Percentiles rank a stretch among this genome's conserved stretches.
Evolutionary conservation across 1,140 invertebrate genomes (phyloP).

Genomic region (Melipona quadrifasciata): DNA sequence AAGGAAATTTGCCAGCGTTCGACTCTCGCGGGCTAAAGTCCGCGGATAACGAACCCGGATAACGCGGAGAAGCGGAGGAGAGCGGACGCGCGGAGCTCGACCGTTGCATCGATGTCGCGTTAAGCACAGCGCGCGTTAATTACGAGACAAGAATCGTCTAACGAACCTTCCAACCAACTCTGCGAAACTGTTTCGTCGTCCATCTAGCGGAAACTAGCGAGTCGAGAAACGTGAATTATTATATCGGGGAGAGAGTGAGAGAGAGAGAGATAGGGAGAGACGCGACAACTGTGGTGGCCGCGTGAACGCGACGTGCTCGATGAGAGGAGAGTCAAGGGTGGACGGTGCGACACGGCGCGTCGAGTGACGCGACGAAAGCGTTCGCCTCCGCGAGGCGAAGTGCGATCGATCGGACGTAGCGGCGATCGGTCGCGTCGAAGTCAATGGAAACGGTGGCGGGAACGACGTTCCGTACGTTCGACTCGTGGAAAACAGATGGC

Average conservation of each 20-base stretch:
- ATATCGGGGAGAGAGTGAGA: neutral
- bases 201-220: neutral
- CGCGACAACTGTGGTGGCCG: neutral
- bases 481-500: conserved; percentile 51
- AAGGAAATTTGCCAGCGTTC: neutral
- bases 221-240: conserved; percentile 4
- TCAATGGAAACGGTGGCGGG: conserved; percentile 47
- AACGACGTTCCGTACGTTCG: conserved; percentile 48
- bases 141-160: neutral
- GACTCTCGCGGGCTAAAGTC: neutral
- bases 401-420: conserved; percentile 31
- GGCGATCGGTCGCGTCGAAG: conserved; percentile 45
- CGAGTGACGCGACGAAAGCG: conserved; percentile 21
- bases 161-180: neutral
- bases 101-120: neutral
- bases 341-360: neutral
- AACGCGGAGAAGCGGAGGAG: no score
- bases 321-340: neutral
- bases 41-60: neutral
- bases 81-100: no score
- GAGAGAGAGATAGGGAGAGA: no score
- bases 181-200: conserved; percentile 5
- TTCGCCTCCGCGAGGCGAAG: conserved; percentile 10
- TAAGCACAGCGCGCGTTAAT: neutral
- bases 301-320: neutral